phyloP scores from a whole-genome alignment of 2,888 invertebrate species.

The Drosophila longiperda region DNA sequence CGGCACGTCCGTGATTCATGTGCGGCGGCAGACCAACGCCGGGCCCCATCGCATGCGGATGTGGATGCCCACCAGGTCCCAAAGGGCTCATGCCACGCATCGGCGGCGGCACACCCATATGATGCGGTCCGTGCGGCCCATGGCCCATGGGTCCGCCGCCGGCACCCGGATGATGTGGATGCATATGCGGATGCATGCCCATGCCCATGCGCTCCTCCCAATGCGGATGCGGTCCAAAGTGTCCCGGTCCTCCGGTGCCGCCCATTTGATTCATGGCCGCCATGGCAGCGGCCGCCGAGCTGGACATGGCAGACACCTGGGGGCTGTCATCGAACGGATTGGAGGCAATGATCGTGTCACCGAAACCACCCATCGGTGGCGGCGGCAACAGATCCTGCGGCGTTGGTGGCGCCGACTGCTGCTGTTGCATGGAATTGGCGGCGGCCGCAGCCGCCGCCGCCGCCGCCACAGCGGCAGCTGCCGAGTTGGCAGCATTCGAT shows the following conservation, averaged over 20 bases:
- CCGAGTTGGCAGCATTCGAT: constrained; percentile 87
- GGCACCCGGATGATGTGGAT: constrained; percentile 88
- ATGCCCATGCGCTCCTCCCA: constrained; percentile 86
- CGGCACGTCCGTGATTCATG: constrained; percentile 82
- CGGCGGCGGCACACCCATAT: constrained; percentile 86
- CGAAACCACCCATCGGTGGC: constrained; percentile 94
- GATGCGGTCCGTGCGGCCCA: constrained; percentile 84
- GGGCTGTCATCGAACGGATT: constrained; percentile 97
- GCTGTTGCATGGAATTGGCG: constrained; percentile 87
- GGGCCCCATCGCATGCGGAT: constrained; percentile 77
- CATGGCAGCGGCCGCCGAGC: constrained; percentile 85
- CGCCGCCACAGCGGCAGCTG: constrained; percentile 86
- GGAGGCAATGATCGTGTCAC: constrained; percentile 96
- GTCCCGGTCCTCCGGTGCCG: constrained; percentile 72
- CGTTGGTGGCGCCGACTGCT: constrained; percentile 89
- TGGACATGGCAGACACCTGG: constrained; percentile 86
- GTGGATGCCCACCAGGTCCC: constrained; percentile 75
- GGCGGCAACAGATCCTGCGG: constrained; percentile 92
- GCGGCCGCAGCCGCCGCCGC: constrained; percentile 84
- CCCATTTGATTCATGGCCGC: constrained; percentile 89
- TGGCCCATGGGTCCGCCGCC: constrained; percentile 86
- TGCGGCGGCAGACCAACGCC: constrained; percentile 83
- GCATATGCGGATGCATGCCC: constrained; percentile 88
- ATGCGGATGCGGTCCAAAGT: constrained; percentile 79
- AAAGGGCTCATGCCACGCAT: constrained; percentile 86